Percentiles rank a stretch among this genome's conserved stretches.
Conservation (phyloP, 2,113 vertebrate genomes). For the Steatornis caripensis region DNA sequence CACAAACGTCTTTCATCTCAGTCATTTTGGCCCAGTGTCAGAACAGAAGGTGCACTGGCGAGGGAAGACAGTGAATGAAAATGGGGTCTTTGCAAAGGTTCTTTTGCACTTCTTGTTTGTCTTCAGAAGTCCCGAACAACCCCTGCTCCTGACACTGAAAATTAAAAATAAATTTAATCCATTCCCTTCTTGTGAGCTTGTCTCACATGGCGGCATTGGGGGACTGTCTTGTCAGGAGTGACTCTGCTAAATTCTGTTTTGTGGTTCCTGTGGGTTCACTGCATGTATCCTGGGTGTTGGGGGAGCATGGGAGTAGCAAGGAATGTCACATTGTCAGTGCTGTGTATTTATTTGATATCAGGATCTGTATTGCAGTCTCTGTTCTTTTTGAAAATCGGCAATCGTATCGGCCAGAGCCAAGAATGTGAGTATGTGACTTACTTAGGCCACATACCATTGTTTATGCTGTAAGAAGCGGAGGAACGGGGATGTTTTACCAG, state of each 20-base stretch:
- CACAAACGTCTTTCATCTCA: neutral
- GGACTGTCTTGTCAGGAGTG: neutral
- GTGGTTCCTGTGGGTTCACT: neutral
- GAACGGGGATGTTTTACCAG: neutral
- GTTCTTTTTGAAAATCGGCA: neutral
- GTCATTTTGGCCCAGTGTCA: neutral
- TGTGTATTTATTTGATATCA: neutral
- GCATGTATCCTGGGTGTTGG: neutral
- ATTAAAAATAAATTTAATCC: neutral
- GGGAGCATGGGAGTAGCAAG: accelerated
- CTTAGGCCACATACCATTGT: accelerated
- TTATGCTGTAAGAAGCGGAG: neutral
- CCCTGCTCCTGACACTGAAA: neutral
- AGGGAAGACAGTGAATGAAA: neutral
- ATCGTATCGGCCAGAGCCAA: neutral
- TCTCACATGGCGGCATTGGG: neutral
- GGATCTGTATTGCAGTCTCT: neutral
- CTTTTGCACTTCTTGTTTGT: neutral
- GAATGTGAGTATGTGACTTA: neutral
- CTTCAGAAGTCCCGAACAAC: neutral
- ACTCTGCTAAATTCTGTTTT: neutral
- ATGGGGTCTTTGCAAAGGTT: neutral
- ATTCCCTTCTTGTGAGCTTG: neutral
- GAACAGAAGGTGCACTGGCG: neutral
- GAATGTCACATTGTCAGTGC: neutral